Evolutionary conservation across 2,113 vertebrate genomes (phyloP), one percentile per base, ranked within the genome.

Genomic region (Lethenteron camtschaticum): DNA sequence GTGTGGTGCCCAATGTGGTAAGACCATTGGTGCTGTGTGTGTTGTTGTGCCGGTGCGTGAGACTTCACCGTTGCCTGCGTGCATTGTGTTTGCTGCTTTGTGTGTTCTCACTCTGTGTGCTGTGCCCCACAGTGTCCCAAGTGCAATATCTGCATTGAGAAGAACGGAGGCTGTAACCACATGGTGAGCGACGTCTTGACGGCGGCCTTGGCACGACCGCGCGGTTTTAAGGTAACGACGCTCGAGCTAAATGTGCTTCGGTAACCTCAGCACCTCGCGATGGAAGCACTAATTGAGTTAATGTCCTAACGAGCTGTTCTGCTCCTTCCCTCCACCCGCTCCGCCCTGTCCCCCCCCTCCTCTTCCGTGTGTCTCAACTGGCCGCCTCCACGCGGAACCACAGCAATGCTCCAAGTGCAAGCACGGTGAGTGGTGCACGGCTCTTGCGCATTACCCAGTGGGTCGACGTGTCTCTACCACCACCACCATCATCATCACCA

Each of bases 131-230:
- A 99, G 94, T 99, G 94, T 88, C 94, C 94, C 70, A 96, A 92
- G 87, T 99, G 94, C 85, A 96, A 97, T 94, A 99, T 99, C 83
- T 99, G 94, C 85, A 99, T 97, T 81, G 94, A 99, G 82, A 97
- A 99, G 83, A 99, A 99, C 1, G 94, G 94, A 80, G 94, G 94
- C 76, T 99, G 94, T 80, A 99, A 99, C 82, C 94, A 99, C 83
- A 97, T 99, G 94, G 94, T 96, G 78, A 91, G 89, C 41, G 41
- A 41, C 41, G 41, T 41, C 41, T 41, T 41, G 41, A 41, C 41
- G 41, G 41, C 41, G 41, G 41, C 41, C 41, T 41, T 41, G 41
- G 41, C 41, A 41, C 41, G 41, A 41, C 41, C 41, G 41, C 41
- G 41, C 41, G 41, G 41, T 41, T 41, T 41, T 41, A 41, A 41